Percentiles rank a stretch among this genome's conserved stretches.
Conservation (phyloP, 2,888 invertebrate genomes). For the Coleophora deauratella region DNA sequence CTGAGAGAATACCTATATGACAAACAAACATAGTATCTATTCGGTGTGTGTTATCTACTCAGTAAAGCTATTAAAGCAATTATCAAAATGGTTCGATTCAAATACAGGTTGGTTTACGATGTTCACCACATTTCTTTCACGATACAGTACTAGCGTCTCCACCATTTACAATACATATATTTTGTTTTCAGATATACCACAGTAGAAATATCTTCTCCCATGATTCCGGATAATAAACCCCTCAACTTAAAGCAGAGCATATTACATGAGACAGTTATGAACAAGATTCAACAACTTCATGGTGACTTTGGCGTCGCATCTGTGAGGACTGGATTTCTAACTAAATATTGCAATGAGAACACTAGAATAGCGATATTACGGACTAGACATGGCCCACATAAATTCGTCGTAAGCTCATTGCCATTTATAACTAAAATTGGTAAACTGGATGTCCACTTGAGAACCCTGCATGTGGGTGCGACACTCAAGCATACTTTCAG, state of each 20-base stretch:
- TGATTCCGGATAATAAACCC: constrained; percentile 60
- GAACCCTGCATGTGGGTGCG: constrained; percentile 83
- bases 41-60: no score
- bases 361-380: constrained; percentile 84
- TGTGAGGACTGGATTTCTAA: constrained; percentile 79
- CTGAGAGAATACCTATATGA: no score
- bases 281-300: constrained; percentile 79
- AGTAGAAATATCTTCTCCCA: constrained; percentile 74
- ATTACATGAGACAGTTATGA: constrained; percentile 72
- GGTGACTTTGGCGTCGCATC: constrained; percentile 85
- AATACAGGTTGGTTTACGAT: constrained; percentile 69
- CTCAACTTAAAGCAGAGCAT: constrained; percentile 65
- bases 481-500: constrained; percentile 86
- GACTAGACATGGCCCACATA: constrained; percentile 83
- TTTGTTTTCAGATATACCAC: constrained; percentile 77
- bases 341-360: constrained; percentile 85
- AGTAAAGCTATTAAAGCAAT: no score
- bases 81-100: constrained; percentile 77
- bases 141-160: not conserved
- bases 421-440: constrained; percentile 81
- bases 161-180: constrained; percentile 12
- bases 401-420: constrained; percentile 78
- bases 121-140: not conserved
- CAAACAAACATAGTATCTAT: no score
- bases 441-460: constrained; percentile 73